Percentiles rank a stretch among this genome's conserved stretches.
Evolutionary conservation across 1,140 invertebrate species (phyloP).

Genomic region (Matsumurasca onukii): DNA sequence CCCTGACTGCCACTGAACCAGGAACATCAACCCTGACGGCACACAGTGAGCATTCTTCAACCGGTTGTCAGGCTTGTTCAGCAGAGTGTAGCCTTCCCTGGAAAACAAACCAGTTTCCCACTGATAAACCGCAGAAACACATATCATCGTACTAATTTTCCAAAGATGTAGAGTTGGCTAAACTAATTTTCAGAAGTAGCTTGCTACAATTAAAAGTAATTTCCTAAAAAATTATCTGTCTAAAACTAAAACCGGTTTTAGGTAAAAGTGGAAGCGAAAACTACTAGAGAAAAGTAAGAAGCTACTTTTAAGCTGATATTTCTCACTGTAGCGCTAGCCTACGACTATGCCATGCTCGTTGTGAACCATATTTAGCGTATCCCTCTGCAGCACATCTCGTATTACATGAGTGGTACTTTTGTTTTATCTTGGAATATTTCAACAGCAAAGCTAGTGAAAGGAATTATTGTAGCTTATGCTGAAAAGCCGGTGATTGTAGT

Average conservation of each 20-base stretch:
- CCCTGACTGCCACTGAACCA: not conserved
- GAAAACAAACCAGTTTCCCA: constrained; percentile 1
- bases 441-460: no score
- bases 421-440: no score
- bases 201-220: not conserved
- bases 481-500: no score
- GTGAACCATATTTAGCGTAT: no score
- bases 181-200: not conserved
- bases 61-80: constrained; percentile 26
- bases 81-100: constrained; percentile 31
- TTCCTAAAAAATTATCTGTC: not conserved
- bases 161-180: not conserved
- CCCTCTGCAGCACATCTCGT: no score
- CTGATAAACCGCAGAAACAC: not conserved
- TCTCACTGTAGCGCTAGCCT: no score
- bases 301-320: no score
- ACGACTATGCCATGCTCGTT: no score
- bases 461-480: no score
- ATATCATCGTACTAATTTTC: not conserved
- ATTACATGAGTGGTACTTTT: no score
- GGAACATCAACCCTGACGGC: constrained; percentile 20
- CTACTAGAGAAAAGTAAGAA: no score
- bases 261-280: no score
- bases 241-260: not conserved
- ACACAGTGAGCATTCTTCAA: constrained; percentile 19